Evolutionary conservation across 2,113 vertebrate species (phyloP).

Genomic region (Cynopterus brachyotis): DNA sequence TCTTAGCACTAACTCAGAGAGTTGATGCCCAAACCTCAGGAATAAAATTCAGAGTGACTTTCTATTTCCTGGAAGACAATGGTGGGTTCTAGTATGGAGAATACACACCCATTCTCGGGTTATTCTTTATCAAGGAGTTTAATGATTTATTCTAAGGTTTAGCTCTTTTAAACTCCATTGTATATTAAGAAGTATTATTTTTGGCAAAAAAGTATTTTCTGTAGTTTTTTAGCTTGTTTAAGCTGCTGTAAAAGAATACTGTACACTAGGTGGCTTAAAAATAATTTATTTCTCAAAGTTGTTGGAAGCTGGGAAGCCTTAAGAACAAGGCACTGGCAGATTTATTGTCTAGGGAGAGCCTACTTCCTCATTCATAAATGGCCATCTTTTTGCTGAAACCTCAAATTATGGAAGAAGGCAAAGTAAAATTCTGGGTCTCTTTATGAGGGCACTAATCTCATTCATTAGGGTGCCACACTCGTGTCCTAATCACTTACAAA

Average conservation of each 20-base stretch:
- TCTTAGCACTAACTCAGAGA: background rate
- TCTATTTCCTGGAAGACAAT: background rate
- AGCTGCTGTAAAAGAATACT: background rate
- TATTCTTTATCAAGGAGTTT: background rate
- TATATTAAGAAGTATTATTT: background rate
- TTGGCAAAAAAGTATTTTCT: background rate
- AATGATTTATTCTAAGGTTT: background rate
- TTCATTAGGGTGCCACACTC: background rate
- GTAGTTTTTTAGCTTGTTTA: background rate
- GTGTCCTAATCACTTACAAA: background rate
- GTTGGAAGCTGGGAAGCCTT: background rate
- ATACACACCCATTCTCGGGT: background rate
- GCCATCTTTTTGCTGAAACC: background rate
- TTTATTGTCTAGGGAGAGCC: background rate
- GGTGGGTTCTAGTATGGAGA: background rate
- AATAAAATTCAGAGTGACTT: background rate
- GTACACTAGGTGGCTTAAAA: background rate
- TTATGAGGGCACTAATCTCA: background rate
- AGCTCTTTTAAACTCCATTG: background rate
- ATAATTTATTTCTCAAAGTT: background rate
- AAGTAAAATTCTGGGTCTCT: background rate
- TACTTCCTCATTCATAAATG: background rate
- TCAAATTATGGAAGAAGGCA: background rate
- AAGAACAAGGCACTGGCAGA: background rate
- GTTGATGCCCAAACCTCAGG: background rate